A percentile compares a stretch with the other conserved stretches of the same genome.
Evolutionary conservation across 2,113 vertebrate genomes (phyloP).

Genomic region (Nanorana parkeri): DNA sequence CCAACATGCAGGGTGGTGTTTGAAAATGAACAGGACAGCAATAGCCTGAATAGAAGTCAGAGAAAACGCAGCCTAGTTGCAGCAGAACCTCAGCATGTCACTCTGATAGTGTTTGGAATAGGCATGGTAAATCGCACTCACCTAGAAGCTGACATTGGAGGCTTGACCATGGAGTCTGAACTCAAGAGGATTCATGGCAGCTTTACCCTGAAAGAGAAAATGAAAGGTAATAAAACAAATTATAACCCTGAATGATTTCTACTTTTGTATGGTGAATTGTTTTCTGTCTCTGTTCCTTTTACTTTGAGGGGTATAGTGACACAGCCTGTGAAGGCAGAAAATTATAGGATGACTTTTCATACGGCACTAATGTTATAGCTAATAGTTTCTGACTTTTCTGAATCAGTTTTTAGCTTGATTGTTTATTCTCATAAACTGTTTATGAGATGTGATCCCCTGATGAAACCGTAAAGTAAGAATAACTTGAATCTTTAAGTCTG

Average conservation of each 20-base stretch:
- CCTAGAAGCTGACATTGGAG: constrained; percentile 95
- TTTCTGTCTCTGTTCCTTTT: background rate
- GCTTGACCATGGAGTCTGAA: constrained; percentile 96
- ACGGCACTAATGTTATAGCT: no score
- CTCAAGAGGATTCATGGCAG: constrained; percentile 97
- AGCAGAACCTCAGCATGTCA: constrained; percentile 91
- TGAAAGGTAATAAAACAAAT: constrained; percentile 84
- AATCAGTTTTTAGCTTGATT: no score
- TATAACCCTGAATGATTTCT: background rate
- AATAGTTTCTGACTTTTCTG: no score
- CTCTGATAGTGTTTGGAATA: constrained; percentile 94
- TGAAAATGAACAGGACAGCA: constrained; percentile 88
- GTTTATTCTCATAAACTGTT: no score
- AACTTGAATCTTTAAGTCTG: no score
- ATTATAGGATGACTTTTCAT: no score
- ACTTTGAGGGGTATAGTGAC: no score
- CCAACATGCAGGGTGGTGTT: constrained; percentile 86
- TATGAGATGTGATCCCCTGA: no score
- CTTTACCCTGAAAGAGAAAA: constrained; percentile 97
- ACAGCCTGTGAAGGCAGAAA: no score
- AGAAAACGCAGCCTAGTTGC: constrained; percentile 89
- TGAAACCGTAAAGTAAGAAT: no score
- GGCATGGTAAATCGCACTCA: constrained; percentile 98
- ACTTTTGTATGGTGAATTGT: background rate
- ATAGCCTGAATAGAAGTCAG: constrained; percentile 75